These are phyloP conservation scores for Harpalus rubripes DNA, from an alignment of 2,888 invertebrate species.

Conservation along the genomic window DNA sequence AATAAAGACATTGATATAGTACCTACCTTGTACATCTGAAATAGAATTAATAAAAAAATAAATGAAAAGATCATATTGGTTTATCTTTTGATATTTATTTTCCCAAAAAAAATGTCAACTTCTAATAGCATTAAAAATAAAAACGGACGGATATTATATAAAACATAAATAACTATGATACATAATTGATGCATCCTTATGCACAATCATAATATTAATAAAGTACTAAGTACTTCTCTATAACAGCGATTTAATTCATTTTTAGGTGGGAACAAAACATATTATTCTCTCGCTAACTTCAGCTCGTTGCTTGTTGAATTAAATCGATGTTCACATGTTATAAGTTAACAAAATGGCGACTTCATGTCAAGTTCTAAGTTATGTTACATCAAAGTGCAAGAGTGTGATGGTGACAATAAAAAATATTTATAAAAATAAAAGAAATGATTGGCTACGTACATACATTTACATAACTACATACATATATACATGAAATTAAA, in stretches of 20 bases:
- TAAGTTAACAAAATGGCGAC: not conserved
- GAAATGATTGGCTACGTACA: slow-evolving; percentile 59
- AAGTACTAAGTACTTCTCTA: slow-evolving; percentile 46
- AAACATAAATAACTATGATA: slow-evolving; percentile 64
- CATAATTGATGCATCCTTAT: slow-evolving; percentile 41
- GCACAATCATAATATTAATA: slow-evolving; percentile 27
- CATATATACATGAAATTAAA: slow-evolving; percentile 65
- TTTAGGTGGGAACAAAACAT: slow-evolving; percentile 33
- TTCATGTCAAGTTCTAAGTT: slow-evolving; percentile 6
- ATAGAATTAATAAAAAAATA: not conserved
- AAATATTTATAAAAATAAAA: slow-evolving; percentile 50
- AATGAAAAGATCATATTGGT: not conserved
- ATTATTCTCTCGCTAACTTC: not conserved
- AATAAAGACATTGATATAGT: not conserved
- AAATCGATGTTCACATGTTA: slow-evolving; percentile 27
- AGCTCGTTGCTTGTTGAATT: not conserved
- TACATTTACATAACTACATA: slow-evolving; percentile 63
- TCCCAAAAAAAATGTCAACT: slow-evolving; percentile 57
- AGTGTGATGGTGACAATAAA: slow-evolving; percentile 55
- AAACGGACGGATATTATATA: slow-evolving; percentile 65
- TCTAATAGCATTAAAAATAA: slow-evolving; percentile 57
- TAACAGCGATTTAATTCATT: slow-evolving; percentile 18
- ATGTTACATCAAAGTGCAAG: slow-evolving; percentile 45
- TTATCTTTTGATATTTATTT: slow-evolving; percentile 59
- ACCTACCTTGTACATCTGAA: not conserved